These are phyloP conservation scores for Craniophora ligustri DNA, from an alignment of 2,888 invertebrate species.

Conservation along the genomic window DNA sequence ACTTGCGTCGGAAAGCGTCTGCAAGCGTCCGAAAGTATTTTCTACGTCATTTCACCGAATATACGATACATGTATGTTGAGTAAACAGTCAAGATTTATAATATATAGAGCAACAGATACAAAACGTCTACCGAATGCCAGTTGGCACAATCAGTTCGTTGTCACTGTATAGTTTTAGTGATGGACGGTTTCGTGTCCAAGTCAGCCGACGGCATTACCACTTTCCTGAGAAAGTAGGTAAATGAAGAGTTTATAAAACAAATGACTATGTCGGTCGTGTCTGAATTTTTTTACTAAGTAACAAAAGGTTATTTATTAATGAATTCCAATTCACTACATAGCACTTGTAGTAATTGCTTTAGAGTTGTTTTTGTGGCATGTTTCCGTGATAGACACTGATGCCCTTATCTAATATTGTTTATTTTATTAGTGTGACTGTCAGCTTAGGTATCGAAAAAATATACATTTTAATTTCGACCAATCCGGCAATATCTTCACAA, in stretches of 20 bases:
- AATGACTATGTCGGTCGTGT: constrained; percentile 7
- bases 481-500: constrained; percentile 54
- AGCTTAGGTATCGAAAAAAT: too few species aligned
- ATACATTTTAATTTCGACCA: constrained; percentile 50
- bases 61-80: constrained; percentile 31
- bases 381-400: background rate
- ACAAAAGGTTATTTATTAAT: too few species aligned
- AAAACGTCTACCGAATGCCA: constrained; percentile 67
- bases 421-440: too few species aligned
- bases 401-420: too few species aligned
- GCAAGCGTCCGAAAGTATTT: constrained; percentile 23
- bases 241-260: constrained; percentile 8
- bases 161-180: constrained; percentile 33
- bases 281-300: too few species aligned
- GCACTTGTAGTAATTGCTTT: background rate
- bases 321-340: too few species aligned
- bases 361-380: background rate
- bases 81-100: constrained; percentile 27
- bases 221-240: constrained; percentile 30
- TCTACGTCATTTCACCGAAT: constrained; percentile 35
- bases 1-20: constrained; percentile 24
- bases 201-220: constrained; percentile 33
- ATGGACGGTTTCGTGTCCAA: constrained; percentile 26
- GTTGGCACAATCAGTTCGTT: constrained; percentile 69
- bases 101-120: constrained; percentile 45